A percentile compares a stretch with the other conserved stretches of the same genome.
Evolutionary conservation across 1,140 invertebrate genomes (phyloP).

Genomic region (Phymastichus coffea): DNA sequence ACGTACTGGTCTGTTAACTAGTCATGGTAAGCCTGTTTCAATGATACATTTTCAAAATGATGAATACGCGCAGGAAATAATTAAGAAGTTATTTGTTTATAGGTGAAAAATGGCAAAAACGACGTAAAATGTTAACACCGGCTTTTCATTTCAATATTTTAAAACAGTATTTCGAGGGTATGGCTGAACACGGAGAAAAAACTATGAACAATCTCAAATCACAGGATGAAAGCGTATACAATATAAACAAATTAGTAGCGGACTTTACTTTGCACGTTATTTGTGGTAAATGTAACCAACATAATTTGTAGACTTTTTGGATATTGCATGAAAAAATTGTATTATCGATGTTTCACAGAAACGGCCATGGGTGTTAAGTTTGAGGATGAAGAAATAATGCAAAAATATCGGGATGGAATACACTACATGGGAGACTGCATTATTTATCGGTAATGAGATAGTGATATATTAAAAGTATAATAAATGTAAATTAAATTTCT

Average conservation of each 20-base stretch:
- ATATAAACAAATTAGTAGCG: slow-evolving; percentile 74
- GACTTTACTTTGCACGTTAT: slow-evolving; percentile 83
- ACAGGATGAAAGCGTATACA: slow-evolving; percentile 68
- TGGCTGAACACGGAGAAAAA: slow-evolving; percentile 74
- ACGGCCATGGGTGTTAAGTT: slow-evolving; percentile 82
- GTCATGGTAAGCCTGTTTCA: slow-evolving; percentile 54
- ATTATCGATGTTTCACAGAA: too few relatives aligned
- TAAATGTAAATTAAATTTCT: too few relatives aligned
- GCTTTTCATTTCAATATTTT: too few relatives aligned
- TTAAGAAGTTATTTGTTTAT: too few relatives aligned
- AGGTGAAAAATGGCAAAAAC: slow-evolving; percentile 69
- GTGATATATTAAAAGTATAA: not conserved
- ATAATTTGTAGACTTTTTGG: too few relatives aligned
- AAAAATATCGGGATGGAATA: slow-evolving; percentile 79
- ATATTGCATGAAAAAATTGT: too few relatives aligned
- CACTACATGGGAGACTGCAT: slow-evolving; percentile 40
- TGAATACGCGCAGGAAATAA: too few relatives aligned
- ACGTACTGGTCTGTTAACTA: slow-evolving; percentile 72
- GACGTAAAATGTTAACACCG: slow-evolving; percentile 78
- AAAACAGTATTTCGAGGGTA: too few relatives aligned
- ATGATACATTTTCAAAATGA: too few relatives aligned
- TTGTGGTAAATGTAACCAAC: too few relatives aligned
- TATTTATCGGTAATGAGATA: slow-evolving; percentile 30
- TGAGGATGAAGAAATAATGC: slow-evolving; percentile 63
- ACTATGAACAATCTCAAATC: slow-evolving; percentile 65